Conservation (phyloP, 2,113 vertebrate species). For the Ictidomys tridecemlineatus region DNA sequence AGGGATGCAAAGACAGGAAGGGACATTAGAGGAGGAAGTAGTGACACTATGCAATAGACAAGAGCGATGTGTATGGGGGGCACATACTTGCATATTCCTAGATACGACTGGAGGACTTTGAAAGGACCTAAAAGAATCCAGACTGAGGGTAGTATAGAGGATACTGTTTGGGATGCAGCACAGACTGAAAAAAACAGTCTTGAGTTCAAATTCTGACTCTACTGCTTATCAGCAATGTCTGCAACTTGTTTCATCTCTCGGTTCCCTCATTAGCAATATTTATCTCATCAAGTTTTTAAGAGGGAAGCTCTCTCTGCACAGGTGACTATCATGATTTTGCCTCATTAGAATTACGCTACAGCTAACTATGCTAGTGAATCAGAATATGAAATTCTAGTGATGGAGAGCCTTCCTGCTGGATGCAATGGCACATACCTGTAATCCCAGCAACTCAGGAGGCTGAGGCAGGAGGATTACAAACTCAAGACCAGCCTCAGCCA, state of each 20-base stretch:
- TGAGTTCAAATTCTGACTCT: neutral
- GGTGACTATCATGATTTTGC: neutral
- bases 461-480: too few species aligned
- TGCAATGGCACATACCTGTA: too few species aligned
- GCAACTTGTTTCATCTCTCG: neutral
- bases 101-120: neutral
- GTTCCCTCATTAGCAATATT: neutral
- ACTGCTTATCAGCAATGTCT: neutral
- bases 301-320: neutral
- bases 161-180: neutral
- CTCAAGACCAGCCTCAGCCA: too few species aligned
- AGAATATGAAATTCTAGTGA: neutral
- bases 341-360: neutral
- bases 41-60: too few species aligned
- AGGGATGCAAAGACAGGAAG: neutral
- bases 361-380: neutral
- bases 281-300: neutral
- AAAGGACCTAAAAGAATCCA: neutral
- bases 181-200: neutral
- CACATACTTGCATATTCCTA: neutral
- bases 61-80: fast-evolving
- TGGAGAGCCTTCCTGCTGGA: neutral
- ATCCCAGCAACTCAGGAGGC: too few species aligned
- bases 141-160: too few species aligned
- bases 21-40: neutral